Evolutionary conservation across 2,888 invertebrate species (phyloP).

Genomic region (Nemotelus pantherinus): DNA sequence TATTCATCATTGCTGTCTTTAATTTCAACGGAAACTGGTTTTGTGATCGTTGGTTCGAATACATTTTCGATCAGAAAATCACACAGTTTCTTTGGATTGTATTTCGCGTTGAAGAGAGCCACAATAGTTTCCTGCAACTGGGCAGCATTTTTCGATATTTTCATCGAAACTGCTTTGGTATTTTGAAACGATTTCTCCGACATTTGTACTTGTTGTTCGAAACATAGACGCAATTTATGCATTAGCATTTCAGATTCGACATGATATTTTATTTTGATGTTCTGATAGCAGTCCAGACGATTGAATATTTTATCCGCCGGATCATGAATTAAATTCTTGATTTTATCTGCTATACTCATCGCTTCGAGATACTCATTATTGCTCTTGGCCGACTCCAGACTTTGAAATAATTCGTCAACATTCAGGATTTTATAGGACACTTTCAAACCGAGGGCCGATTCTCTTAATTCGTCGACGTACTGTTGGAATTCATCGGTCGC

Average conservation of each 20-base stretch:
- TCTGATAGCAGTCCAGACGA: conserved; percentile 60
- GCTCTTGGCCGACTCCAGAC: conserved; percentile 60
- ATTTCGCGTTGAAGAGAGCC: conserved; percentile 61
- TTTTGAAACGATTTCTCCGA: conserved; percentile 61
- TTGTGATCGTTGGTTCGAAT: conserved; percentile 61
- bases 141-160: conserved; percentile 59
- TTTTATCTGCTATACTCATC: conserved; percentile 58
- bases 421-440: conserved; percentile 63
- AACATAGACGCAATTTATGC: conserved; percentile 61
- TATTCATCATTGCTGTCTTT: conserved; percentile 52
- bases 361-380: conserved; percentile 59
- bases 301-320: conserved; percentile 58
- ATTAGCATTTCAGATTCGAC: conserved; percentile 60
- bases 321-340: conserved; percentile 58
- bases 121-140: conserved; percentile 60
- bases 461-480: conserved; percentile 68
- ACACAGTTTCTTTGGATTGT: conserved; percentile 61
- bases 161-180: conserved; percentile 60
- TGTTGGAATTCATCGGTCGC: conserved; percentile 71
- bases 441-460: conserved; percentile 68
- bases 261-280: conserved; percentile 61
- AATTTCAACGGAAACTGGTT: conserved; percentile 61
- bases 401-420: conserved; percentile 66
- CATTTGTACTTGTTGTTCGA: conserved; percentile 61
- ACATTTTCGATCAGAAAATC: conserved; percentile 61